Conservation (phyloP, 2,113 vertebrate species). For the Protobothrops mucrosquamatus region DNA sequence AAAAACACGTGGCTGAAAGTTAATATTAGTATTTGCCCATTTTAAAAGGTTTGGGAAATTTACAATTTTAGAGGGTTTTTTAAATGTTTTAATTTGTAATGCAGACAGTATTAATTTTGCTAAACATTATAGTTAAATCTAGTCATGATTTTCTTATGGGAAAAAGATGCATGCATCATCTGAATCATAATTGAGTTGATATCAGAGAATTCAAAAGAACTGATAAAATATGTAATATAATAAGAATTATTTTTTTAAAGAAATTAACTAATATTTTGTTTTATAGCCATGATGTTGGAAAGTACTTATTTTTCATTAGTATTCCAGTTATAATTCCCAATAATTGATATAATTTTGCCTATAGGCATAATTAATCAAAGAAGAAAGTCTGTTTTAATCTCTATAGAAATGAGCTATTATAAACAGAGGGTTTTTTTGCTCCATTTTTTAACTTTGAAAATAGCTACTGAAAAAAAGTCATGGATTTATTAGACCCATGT, state of each 20-base stretch:
- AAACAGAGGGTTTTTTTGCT: constrained; percentile 11
- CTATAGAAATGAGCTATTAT: background rate
- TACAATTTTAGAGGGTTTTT: background rate
- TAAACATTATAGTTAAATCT: background rate
- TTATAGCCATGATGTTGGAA: constrained; percentile 51
- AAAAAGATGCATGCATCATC: background rate
- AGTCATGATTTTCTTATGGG: background rate
- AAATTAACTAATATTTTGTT: background rate
- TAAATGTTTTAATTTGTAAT: background rate
- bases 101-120: background rate
- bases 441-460: background rate
- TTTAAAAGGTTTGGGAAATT: background rate
- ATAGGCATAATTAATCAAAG: background rate
- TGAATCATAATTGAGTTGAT: no score
- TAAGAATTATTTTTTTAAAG: constrained; percentile 9
- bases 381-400: constrained; percentile 9
- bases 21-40: background rate
- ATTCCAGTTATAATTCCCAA: constrained; percentile 49
- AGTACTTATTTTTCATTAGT: constrained; percentile 62
- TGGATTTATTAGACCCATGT: background rate
- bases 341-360: constrained; percentile 40
- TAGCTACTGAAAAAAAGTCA: background rate
- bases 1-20: background rate
- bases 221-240: constrained; percentile 39
- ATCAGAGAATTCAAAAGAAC: background rate